Base-by-base conservation (phyloP, 2,113 vertebrate species). In the Protobothrops mucrosquamatus region DNA sequence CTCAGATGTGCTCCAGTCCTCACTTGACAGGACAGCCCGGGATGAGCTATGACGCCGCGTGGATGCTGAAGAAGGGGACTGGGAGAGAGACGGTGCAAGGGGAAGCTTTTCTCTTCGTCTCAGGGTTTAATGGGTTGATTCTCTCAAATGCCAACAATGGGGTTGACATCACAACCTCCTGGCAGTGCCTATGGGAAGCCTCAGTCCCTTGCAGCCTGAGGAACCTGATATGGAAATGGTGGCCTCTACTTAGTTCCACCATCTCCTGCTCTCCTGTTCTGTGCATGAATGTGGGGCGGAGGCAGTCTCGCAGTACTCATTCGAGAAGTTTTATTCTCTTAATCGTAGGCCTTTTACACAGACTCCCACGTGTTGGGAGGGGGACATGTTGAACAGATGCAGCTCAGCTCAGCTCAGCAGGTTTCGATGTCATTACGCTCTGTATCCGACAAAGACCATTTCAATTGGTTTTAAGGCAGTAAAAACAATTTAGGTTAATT, bases 1-100 rank as follows among this genome's bases (percentile, higher is more conserved):
- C 96, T 97, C 98, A 0, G 98, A 98, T 0, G 98, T 99, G 61
- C 98, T 98, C 0, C 98, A 98, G 95, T 98, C 98, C 0, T 97
- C 98, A 0, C 96, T 99, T 69, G 98, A 99, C 97, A 98, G 98
- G 9, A 96, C 98, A 0, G 98, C 98, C 2, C 97, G 98, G 1
- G 99, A 99, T 0, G 98, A 99, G 95, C 98, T 99, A 96, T 99
- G 98, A 99, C 55, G 46, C 12, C 10, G 23, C 69, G 10, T 59
- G 74, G 48, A 51, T 39, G 57, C 52, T 48, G 52, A 57, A 22
- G 56, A 52, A 55, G 24, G 22, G 26, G 55, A 39, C 22, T 9
- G 3, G 29, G 18, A 29, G 29, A 51, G 26, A 88, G 87, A 88
- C 29, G 26, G 3, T 4, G 1, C 3, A 20, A 22, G 46, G 52